These are phyloP conservation scores for Agriopis aurantiaria DNA, from an alignment of 2,888 invertebrate genomes.

Conservation along the genomic window DNA sequence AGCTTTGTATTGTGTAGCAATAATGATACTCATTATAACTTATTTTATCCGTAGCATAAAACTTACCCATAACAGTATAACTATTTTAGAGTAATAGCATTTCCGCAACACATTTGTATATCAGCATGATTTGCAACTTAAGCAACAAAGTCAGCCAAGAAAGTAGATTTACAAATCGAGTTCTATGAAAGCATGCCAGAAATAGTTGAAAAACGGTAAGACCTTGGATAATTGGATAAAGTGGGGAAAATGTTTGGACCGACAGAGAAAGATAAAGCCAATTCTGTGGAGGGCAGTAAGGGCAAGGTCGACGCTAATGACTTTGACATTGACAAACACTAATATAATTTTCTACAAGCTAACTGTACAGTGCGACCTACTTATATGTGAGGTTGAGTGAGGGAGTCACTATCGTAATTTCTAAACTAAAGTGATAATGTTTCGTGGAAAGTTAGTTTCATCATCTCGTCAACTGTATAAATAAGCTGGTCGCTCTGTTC, in stretches of 20 bases:
- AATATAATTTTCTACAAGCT: conserved; percentile 25
- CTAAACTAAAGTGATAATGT: no score
- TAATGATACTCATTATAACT: no score
- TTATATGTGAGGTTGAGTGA: no score
- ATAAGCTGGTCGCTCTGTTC: no score
- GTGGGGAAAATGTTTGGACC: conserved; percentile 30
- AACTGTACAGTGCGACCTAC: neutral
- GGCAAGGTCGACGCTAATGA: conserved; percentile 34
- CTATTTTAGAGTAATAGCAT: no score
- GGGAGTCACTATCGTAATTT: no score
- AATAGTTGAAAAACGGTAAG: conserved; percentile 38
- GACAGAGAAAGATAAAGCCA: conserved; percentile 29
- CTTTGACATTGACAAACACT: conserved; percentile 33
- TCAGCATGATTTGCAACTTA: conserved; percentile 6
- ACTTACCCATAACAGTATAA: no score
- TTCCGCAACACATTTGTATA: neutral
- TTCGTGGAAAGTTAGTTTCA: no score
- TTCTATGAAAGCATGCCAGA: conserved; percentile 26
- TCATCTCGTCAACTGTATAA: no score
- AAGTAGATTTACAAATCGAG: conserved; percentile 12
- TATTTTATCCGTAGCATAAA: neutral
- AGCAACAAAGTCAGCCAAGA: conserved; percentile 12
- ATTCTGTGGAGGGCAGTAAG: conserved; percentile 30
- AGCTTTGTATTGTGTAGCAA: no score
- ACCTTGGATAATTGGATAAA: conserved; percentile 38